Conservation (phyloP, 2,888 invertebrate species). For the Stenodera caucasica region DNA sequence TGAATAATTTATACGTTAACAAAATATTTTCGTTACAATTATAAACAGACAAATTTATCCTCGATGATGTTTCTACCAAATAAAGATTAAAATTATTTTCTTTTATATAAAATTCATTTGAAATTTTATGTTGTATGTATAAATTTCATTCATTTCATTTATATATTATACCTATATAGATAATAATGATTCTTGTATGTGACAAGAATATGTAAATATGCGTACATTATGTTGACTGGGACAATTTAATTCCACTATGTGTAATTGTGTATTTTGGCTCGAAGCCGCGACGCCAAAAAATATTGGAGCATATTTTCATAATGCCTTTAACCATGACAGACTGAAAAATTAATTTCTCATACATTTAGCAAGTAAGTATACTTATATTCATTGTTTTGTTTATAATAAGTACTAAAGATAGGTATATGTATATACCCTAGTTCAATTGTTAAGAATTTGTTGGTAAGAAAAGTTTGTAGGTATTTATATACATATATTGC, state of each 20-base stretch:
- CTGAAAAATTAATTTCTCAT: conserved; percentile 3
- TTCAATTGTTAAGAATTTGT: too few species aligned
- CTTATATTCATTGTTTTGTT: background rate
- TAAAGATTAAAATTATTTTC: too few species aligned
- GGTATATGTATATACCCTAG: too few species aligned
- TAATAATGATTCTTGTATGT: conserved; percentile 21
- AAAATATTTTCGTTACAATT: background rate
- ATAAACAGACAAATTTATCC: conserved; percentile 4
- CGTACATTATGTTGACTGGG: conserved; percentile 17
- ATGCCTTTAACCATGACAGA: conserved; percentile 12
- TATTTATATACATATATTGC: too few species aligned
- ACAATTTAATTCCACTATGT: conserved; percentile 25
- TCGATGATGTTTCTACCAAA: too few species aligned
- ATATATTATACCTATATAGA: background rate
- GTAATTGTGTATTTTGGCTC: conserved; percentile 29
- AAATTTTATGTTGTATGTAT: too few species aligned
- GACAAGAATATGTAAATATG: conserved; percentile 28
- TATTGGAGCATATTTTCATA: conserved; percentile 26
- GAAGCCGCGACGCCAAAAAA: conserved; percentile 28
- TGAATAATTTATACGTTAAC: background rate
- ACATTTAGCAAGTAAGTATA: too few species aligned
- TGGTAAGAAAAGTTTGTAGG: too few species aligned
- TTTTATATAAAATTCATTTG: too few species aligned
- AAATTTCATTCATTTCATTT: conserved; percentile 11
- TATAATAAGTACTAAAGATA: background rate